Evolutionary conservation across 2,113 vertebrate species (phyloP).

Genomic region (Oncorhynchus gorbuscha): DNA sequence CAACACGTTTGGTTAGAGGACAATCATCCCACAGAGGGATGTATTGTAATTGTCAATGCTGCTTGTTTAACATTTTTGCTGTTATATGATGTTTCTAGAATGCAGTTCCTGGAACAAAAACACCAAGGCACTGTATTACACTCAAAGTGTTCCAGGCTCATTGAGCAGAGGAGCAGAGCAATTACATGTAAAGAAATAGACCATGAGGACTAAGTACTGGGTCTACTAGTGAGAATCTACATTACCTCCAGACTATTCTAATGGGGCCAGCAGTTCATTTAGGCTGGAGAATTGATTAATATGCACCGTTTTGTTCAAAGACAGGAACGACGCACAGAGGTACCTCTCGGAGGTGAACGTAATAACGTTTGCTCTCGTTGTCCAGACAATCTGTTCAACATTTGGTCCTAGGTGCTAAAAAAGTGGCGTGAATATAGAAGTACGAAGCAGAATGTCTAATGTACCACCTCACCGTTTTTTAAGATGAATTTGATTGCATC

Average conservation of each 20-base stretch:
- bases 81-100: slow-evolving; percentile 3
- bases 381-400: slow-evolving; percentile 83
- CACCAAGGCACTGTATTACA: background rate
- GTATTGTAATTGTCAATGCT: slow-evolving; percentile 28
- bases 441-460: too few species aligned
- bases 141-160: slow-evolving; percentile 72
- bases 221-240: slow-evolving; percentile 84
- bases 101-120: background rate
- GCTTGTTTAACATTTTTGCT: slow-evolving; percentile 10
- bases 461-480: too few species aligned
- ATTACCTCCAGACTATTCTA: slow-evolving; percentile 74
- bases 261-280: slow-evolving; percentile 70
- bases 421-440: background rate
- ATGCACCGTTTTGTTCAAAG: slow-evolving; percentile 88
- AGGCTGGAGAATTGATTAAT: slow-evolving; percentile 85
- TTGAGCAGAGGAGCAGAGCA: slow-evolving; percentile 84
- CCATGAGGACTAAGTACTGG: slow-evolving; percentile 61
- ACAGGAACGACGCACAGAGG: slow-evolving; percentile 78
- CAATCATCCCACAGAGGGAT: slow-evolving; percentile 38
- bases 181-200: slow-evolving; percentile 80
- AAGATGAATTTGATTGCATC: too few species aligned
- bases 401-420: slow-evolving; percentile 71
- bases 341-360: slow-evolving; percentile 85
- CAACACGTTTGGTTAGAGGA: slow-evolving; percentile 63
- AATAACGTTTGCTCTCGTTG: slow-evolving; percentile 81